Evolutionary conservation across 2,888 invertebrate genomes (phyloP).

Genomic region (Polymixis flavicincta): DNA sequence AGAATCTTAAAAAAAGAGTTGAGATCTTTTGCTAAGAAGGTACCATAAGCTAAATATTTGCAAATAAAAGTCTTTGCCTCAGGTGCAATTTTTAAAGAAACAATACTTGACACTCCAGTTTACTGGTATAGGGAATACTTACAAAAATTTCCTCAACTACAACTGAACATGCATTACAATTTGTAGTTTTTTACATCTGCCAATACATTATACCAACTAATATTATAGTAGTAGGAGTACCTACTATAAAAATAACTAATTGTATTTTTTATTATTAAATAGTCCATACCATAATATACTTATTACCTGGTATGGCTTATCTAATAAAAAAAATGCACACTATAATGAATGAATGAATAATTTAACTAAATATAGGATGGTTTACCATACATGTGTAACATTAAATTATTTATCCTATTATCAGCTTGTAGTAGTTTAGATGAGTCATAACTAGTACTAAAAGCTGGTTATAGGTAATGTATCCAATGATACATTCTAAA

Average conservation of each 20-base stretch:
- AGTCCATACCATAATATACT: no score
- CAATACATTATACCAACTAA: neutral
- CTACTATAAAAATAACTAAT: no score
- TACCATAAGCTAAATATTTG: neutral
- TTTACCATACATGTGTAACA: neutral
- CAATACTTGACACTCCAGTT: neutral
- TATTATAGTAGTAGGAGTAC: no score
- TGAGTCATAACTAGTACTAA: conserved; percentile 35
- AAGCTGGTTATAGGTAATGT: neutral
- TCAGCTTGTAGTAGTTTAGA: neutral
- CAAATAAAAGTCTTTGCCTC: neutral
- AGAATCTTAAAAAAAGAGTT: neutral
- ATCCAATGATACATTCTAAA: conserved; percentile 2
- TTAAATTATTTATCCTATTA: conserved; percentile 33
- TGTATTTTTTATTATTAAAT: no score
- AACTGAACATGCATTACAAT: neutral
- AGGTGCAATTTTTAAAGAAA: neutral
- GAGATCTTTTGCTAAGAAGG: neutral
- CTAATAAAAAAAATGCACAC: neutral
- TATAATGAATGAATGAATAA: conserved; percentile 28
- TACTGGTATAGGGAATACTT: neutral
- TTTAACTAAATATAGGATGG: neutral
- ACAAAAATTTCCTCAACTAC: neutral
- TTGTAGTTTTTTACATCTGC: neutral
- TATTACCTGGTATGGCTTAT: neutral